Base-by-base conservation (phyloP, 2,113 vertebrate genomes). In the Ceuthmochares aereus region DNA sequence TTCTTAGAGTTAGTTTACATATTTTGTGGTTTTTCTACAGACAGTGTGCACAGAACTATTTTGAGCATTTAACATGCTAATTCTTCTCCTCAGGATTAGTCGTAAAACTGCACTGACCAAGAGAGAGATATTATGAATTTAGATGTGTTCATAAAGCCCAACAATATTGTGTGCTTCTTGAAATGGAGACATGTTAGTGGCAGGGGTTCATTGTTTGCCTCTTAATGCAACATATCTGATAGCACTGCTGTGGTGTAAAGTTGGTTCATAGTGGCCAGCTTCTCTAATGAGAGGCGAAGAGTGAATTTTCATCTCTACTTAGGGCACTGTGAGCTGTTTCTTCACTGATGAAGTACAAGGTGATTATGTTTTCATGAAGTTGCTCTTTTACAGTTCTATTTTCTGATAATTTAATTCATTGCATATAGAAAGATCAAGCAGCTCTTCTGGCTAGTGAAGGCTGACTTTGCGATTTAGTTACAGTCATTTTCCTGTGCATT, bases 121-220 rank as follows among this genome's bases (percentile, higher is more conserved):
- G 55, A 88, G 92, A 95, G 64, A 90, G 60, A 16, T 67, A 84
- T 90, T 92, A 69, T 87, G 85, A 92, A 78, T 94, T 75, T 95
- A 30, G 43, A 2, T 88, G 36, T 94, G 64, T 90, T 95, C 64
- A 54, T 90, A 81, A 93, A 90, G 76, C 64, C 83, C 81, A 47
- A 81, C 43, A 86, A 51, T 93, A 90, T 72, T 84, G 52, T 86
- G 64, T 29, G 92, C 20, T 90, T 90, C 47, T 92, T 54, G 15
- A 93, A 94, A 92, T 52, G 30, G 43, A 93, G 68, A 52, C 56
- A 23, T 77, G 59, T 92, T 90, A 67, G 43, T 88, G 69, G 88
- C 47, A 14, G 0, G 1, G 7, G 32, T 34, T 88, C 30, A 47
- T 74, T 96, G 75, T 93, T 95, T 88, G 55, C 82, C 70, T 80